Percentiles rank a stretch among this genome's conserved stretches.
Evolutionary conservation across 2,888 invertebrate genomes (phyloP).

Genomic region (Aporophyla nigra): DNA sequence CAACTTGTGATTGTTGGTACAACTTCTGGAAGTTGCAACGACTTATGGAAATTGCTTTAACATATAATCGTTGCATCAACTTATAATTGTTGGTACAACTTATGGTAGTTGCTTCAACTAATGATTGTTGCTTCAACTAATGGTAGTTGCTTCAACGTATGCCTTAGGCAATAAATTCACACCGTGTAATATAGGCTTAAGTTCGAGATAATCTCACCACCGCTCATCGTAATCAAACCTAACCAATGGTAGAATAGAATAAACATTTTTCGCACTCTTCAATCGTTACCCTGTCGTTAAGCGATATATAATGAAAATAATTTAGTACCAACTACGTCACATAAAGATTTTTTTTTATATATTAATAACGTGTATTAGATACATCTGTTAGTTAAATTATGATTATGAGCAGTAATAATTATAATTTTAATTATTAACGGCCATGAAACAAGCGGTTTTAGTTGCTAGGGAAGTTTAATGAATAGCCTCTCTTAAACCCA

Average conservation of each 20-base stretch:
- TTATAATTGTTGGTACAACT: no score
- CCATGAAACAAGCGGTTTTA: slow-evolving; percentile 55
- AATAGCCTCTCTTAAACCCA: background rate
- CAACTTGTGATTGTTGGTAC: background rate
- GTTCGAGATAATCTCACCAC: slow-evolving; percentile 68
- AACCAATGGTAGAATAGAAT: slow-evolving; percentile 43
- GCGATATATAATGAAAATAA: slow-evolving; percentile 65
- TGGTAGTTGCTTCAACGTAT: background rate
- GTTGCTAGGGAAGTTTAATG: background rate
- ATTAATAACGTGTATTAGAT: slow-evolving; percentile 62
- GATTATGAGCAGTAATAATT: slow-evolving; percentile 57
- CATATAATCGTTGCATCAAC: no score
- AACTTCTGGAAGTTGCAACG: no score
- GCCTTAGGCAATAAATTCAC: background rate
- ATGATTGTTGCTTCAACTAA: background rate
- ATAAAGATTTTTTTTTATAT: slow-evolving; percentile 46
- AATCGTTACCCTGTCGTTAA: slow-evolving; percentile 67
- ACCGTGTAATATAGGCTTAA: slow-evolving; percentile 16
- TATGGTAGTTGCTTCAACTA: background rate
- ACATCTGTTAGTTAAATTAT: slow-evolving; percentile 57
- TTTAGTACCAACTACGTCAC: slow-evolving; percentile 56
- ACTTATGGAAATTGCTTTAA: background rate
- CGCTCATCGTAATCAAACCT: slow-evolving; percentile 43
- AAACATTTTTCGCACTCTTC: slow-evolving; percentile 41
- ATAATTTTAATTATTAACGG: slow-evolving; percentile 26